A percentile compares a stretch with the other conserved stretches of the same genome.
Evolutionary conservation across 2,888 invertebrate species (phyloP).

Genomic region (Ptilodon capucinus): DNA sequence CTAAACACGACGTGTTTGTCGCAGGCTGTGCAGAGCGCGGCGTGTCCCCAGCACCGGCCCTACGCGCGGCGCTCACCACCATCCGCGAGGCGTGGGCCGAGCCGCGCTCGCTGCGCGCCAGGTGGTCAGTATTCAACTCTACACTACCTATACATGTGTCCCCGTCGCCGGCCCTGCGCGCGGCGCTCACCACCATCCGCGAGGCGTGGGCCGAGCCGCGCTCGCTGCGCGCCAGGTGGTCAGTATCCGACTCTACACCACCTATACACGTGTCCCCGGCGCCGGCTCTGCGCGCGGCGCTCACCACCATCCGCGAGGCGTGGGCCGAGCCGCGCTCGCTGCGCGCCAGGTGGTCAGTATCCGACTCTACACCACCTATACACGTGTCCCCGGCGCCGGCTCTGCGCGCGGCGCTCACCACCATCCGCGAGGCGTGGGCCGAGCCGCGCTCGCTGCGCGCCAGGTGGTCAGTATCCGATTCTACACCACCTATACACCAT

Average conservation of each 20-base stretch:
- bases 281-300: constrained; percentile 59
- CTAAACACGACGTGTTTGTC: constrained; percentile 7
- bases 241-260: constrained; percentile 6
- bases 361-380: neutral
- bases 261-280: constrained; percentile 3
- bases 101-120: constrained; percentile 39
- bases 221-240: constrained; percentile 33
- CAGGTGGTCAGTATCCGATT: constrained; percentile 24
- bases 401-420: constrained; percentile 58
- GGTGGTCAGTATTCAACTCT: constrained; percentile 23
- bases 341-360: constrained; percentile 30
- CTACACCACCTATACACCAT: neutral
- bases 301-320: constrained; percentile 62
- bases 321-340: constrained; percentile 58
- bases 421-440: constrained; percentile 68
- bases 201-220: constrained; percentile 68
- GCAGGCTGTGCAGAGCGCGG: constrained; percentile 31
- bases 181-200: constrained; percentile 59
- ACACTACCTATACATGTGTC: neutral
- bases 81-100: constrained; percentile 69
- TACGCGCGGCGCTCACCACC: constrained; percentile 60
- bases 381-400: constrained; percentile 35
- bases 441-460: constrained; percentile 44
- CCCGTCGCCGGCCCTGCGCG: constrained; percentile 54
- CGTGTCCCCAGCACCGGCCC: constrained; percentile 41